These are phyloP conservation scores for Cerceris rybyensis DNA, from an alignment of 2,888 invertebrate species.

Conservation along the genomic window DNA sequence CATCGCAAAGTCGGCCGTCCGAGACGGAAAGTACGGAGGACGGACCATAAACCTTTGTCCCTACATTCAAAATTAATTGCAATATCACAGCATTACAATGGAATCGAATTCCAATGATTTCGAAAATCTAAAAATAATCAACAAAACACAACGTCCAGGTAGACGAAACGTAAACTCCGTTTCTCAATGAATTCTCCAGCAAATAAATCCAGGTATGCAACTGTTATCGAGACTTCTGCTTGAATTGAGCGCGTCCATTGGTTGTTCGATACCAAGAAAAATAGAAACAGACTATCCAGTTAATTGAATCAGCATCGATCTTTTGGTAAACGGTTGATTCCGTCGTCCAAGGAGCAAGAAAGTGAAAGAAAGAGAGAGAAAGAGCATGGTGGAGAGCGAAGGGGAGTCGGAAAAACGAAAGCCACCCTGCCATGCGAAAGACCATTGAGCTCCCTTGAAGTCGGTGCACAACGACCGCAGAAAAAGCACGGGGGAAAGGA, in stretches of 20 bases:
- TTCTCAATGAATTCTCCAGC: conserved; percentile 4
- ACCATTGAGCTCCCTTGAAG: conserved; percentile 30
- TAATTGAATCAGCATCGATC: conserved; percentile 50
- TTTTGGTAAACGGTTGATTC: conserved; percentile 35
- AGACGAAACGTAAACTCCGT: background rate
- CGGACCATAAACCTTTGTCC: too few species aligned
- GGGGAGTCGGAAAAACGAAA: conserved; percentile 39
- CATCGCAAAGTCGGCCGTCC: too few species aligned
- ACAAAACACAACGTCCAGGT: too few species aligned
- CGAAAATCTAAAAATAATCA: too few species aligned
- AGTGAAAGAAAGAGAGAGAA: background rate
- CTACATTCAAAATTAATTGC: too few species aligned
- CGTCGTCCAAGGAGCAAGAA: conserved; percentile 1
- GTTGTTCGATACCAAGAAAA: conserved; percentile 18
- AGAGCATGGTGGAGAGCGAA: conserved; percentile 1
- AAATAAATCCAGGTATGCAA: background rate
- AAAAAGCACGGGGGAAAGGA: conserved; percentile 38
- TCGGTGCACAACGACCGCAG: conserved; percentile 30
- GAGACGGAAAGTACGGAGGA: too few species aligned
- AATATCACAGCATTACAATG: too few species aligned
- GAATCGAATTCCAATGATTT: too few species aligned
- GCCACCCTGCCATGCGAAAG: conserved; percentile 23
- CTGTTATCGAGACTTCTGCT: conserved; percentile 5
- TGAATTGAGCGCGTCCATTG: background rate
- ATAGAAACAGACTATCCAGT: conserved; percentile 26